A percentile compares a stretch with the other conserved stretches of the same genome.
phyloP scores from a whole-genome alignment of 2,113 vertebrate species.

The Ahaetulla prasina region DNA sequence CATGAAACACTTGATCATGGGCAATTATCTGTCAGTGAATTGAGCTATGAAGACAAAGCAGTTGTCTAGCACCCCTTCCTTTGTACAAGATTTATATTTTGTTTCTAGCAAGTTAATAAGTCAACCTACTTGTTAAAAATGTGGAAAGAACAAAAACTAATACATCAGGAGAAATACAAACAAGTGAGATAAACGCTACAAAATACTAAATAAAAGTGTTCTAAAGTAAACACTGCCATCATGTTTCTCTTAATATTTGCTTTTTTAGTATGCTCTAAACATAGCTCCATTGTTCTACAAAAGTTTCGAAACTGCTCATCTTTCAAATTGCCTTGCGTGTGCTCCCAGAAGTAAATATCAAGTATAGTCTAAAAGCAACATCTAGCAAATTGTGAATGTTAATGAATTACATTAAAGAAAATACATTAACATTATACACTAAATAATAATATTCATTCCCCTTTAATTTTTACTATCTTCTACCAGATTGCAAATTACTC shows the following conservation, averaged over 20 bases:
- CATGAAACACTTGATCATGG: not conserved
- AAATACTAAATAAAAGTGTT: not conserved
- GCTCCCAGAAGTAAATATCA: not conserved
- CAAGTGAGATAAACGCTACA: not conserved
- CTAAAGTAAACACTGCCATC: not conserved
- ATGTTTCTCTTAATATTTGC: not conserved
- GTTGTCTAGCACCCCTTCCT: not conserved
- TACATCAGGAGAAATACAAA: not conserved
- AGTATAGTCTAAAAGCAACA: not conserved
- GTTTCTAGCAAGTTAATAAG: not conserved
- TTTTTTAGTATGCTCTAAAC: not conserved
- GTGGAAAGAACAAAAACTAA: not conserved
- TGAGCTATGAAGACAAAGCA: not conserved
- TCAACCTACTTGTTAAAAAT: not conserved
- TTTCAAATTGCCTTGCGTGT: not conserved
- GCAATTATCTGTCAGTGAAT: not conserved
- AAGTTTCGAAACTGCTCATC: not conserved
- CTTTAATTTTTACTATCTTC: slow-evolving; percentile 39
- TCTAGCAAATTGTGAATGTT: not conserved
- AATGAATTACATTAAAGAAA: not conserved
- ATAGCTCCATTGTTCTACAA: not conserved
- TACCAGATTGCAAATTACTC: slow-evolving; percentile 41
- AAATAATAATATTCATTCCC: not conserved
- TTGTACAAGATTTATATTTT: not conserved
- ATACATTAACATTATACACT: not conserved